Evolutionary conservation across 2,113 vertebrate genomes (phyloP).

Genomic region (Octodon degus): DNA sequence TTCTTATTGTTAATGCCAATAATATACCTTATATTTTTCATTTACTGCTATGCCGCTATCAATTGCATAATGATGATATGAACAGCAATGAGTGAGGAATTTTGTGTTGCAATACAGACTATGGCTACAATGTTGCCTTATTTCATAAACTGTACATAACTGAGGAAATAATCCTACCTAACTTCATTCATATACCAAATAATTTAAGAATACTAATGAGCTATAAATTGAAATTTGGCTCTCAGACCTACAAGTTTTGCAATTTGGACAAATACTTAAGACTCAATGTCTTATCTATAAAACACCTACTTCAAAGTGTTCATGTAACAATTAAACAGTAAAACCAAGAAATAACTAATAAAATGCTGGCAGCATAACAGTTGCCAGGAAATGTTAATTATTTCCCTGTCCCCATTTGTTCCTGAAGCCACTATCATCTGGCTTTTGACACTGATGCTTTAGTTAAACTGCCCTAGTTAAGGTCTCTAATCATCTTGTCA

Average conservation of each 20-base stretch:
- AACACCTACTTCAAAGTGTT: neutral
- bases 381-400: neutral
- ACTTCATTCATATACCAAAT: neutral
- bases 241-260: neutral
- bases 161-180: conserved; percentile 39
- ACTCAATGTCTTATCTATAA: conserved; percentile 23
- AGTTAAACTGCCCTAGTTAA: conserved; percentile 35
- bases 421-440: conserved; percentile 1
- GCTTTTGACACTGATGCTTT: conserved; percentile 24
- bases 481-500: neutral
- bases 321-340: conserved; percentile 34
- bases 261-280: neutral
- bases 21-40: neutral
- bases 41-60: neutral
- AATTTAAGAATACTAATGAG: conserved; percentile 29
- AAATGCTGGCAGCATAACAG: neutral
- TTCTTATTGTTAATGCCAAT: neutral
- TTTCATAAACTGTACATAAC: conserved; percentile 20
- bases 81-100: neutral
- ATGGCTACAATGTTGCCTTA: neutral
- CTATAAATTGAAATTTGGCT: conserved; percentile 9
- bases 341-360: neutral
- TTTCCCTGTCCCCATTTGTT: neutral
- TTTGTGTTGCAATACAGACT: neutral
- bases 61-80: neutral